Base-by-base conservation (phyloP, 2,113 vertebrate genomes). In the Oncorhynchus nerka region DNA sequence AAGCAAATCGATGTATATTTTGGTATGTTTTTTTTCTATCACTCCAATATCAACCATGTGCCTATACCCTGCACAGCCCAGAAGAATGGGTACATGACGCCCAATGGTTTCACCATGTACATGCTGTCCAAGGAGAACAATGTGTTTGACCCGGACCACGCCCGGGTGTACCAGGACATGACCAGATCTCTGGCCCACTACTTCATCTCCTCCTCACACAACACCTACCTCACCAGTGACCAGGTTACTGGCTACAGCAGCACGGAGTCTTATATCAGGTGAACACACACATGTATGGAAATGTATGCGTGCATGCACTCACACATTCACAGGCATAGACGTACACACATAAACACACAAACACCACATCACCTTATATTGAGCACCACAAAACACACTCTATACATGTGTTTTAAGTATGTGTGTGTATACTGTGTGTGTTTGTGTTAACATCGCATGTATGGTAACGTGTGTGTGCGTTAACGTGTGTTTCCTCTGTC, bases 141-240 rank as follows among this genome's bases (percentile, higher is more conserved):
- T 69, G 92, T 94, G 81, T 91, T 97, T 61, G 90, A 95, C 87
- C 92, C 85, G 0, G 91, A 94, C 0, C 97, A 99, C 72, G 26
- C 80, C 0, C n/a, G 77, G 0, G 92, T 98, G 32, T 95, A 95
- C 90, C 97, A 99, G 87, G 95, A 99, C 93, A 99, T 99, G 98
- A 91, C 1, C 67, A 94, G 82, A 11, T 95, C 98, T 0, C 93
- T 99, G 2, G 78, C 95, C 32, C 96, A 98, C 84, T 99, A 99
- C 90, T 99, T 96, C 90, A 97, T 99, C 92, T 97, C 95, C 73
- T 95, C 97, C 4, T 99, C 98, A n/a, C 98, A 99, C 88, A 99
- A 99, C 79, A 99, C 97, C 77, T 99, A 98, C 85, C 93, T 99
- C 90, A 97, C 96, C 3, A 93, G 93, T 88, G 95, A 94, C 83